Conservation (phyloP, 2,888 invertebrate genomes). For the Boloria euphrosyne region DNA sequence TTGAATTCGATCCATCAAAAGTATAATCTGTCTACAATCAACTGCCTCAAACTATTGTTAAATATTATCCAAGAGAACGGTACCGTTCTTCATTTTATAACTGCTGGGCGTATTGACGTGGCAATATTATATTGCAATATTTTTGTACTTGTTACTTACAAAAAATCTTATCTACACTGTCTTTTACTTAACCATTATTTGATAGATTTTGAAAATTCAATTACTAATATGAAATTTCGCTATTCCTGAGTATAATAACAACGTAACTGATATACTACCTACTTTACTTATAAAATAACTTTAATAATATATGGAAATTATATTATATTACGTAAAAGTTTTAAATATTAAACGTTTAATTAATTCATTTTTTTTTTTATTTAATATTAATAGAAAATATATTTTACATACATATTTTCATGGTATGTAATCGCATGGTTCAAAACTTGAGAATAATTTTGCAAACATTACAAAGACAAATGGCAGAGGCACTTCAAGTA, state of each 20-base stretch:
- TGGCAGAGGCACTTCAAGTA: conserved; percentile 30
- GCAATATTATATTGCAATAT: too few species aligned
- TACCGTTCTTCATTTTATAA: conserved; percentile 13
- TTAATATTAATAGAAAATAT: not conserved
- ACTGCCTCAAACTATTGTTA: conserved; percentile 20
- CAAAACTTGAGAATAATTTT: conserved; percentile 32
- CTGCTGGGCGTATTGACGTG: conserved; percentile 5
- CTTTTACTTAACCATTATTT: too few species aligned
- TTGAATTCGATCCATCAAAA: conserved; percentile 21
- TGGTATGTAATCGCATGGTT: conserved; percentile 14
- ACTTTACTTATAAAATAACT: too few species aligned
- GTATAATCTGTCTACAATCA: conserved; percentile 18
- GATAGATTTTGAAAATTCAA: too few species aligned
- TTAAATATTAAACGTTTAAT: too few species aligned
- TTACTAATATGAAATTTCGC: too few species aligned
- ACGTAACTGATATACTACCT: too few species aligned
- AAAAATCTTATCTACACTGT: too few species aligned
- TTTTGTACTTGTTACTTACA: too few species aligned
- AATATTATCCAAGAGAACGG: conserved; percentile 12
- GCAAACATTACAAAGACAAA: conserved; percentile 37
- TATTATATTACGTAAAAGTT: too few species aligned
- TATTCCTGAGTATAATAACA: too few species aligned
- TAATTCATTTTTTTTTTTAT: not conserved
- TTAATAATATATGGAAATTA: too few species aligned
- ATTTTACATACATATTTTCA: conserved; percentile 9